A percentile compares a stretch with the other conserved stretches of the same genome.
Evolutionary conservation across 2,113 vertebrate species (phyloP).

Genomic region (Antechinus flavipes): DNA sequence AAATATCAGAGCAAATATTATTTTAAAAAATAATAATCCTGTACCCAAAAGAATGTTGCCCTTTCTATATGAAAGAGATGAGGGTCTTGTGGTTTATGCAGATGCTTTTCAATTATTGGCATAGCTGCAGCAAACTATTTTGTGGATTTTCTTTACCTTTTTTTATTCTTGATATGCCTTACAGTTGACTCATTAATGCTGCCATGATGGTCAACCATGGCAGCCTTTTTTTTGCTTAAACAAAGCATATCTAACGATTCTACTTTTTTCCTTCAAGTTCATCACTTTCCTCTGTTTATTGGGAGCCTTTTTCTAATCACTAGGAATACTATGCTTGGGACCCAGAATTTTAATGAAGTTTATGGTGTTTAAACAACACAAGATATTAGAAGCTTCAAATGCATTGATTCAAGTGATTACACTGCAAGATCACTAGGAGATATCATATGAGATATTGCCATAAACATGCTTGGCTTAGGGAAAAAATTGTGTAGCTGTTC

Average conservation of each 20-base stretch:
- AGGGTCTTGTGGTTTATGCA: too few relatives aligned
- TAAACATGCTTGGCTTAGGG: not conserved
- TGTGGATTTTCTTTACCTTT: not conserved
- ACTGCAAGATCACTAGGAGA: too few relatives aligned
- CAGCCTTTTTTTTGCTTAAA: not conserved
- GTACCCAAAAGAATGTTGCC: too few relatives aligned
- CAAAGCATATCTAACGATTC: not conserved
- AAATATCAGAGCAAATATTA: too few relatives aligned
- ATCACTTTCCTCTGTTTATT: not conserved
- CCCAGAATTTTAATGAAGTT: not conserved
- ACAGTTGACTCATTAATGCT: not conserved
- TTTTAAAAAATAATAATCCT: too few relatives aligned
- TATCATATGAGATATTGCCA: not conserved
- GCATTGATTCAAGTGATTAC: not conserved
- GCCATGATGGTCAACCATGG: not conserved
- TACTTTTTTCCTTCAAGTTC: not conserved
- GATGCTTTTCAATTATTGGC: not conserved
- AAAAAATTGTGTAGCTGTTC: not conserved
- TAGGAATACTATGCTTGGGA: not conserved
- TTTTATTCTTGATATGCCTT: not conserved
- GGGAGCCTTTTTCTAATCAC: not conserved
- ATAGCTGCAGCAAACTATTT: not conserved
- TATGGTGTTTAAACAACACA: not conserved
- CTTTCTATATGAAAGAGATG: too few relatives aligned
- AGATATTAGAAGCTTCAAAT: not conserved